Evolutionary conservation across 1,140 invertebrate species (phyloP), one percentile per base, ranked within the genome.

Genomic region (Micrasema minimum): DNA sequence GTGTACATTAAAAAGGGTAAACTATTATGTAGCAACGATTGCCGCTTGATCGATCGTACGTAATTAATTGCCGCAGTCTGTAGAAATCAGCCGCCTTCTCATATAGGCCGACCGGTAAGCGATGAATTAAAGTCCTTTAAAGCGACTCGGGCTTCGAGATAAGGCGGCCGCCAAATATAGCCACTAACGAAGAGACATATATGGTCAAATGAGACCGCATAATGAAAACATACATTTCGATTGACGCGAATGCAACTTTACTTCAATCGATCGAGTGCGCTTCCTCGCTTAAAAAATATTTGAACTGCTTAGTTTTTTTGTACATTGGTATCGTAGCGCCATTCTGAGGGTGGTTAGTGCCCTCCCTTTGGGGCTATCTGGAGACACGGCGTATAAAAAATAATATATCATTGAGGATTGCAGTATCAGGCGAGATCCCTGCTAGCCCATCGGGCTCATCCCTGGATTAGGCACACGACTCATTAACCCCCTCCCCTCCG

Each of bases 331-430:
- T 31, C 16, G 16, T 61, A 22, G 10, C 14, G 35, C 11, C 23
- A 51, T 26, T 51, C 26, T 31, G 7, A n/a, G 2, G 50, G 38
- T 43, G 20, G 2, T n/a, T 61, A 35, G 2, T 7, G 2, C 7
- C 38, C 38, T 23, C 51, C 26, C 26, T 55, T 22, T 31, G 26
- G 31, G 59, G 65, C 69, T 75, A 75, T 75, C 73, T 71, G 67
- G 73, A 71, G 66, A 71, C 73, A 61, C 69, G 57, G 66, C 46
- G 69, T 72, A 75, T 75, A 75, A 75, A 75, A 72, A 75, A 75
- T 75, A 75, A 75, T 75, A 75, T 75, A 75, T 75, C 73, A 75
- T 69, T 72, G 73, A 72, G 73, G 73, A 75, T 75, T 75, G 73
- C 73, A 72, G 72, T 74, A 74, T 74, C 72, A 74, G 69, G 31